Evolutionary conservation across 2,113 vertebrate genomes (phyloP).

Genomic region (Oncorhynchus tshawytscha): DNA sequence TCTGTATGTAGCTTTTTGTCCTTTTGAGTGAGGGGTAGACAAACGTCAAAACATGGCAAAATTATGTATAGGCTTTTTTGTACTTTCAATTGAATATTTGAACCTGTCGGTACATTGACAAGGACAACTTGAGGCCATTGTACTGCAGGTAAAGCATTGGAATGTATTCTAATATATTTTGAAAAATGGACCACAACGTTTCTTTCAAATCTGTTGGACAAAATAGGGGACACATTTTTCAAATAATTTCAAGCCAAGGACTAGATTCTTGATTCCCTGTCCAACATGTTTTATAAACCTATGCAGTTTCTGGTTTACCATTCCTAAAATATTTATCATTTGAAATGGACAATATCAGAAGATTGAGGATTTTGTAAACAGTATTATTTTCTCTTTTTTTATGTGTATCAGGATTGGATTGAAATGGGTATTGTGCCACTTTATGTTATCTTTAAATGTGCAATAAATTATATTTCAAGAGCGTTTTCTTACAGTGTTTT

Average conservation of each 20-base stretch:
- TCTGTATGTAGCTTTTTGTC: too few species aligned
- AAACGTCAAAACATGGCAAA: too few species aligned
- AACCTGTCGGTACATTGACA: too few species aligned
- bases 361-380: constrained; percentile 63
- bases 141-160: too few species aligned
- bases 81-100: too few species aligned
- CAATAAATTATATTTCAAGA: constrained; percentile 78
- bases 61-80: too few species aligned
- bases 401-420: constrained; percentile 52
- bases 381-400: constrained; percentile 37
- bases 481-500: constrained; percentile 66
- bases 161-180: too few species aligned
- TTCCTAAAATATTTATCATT: constrained; percentile 58
- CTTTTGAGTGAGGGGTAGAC: too few species aligned
- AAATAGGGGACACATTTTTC: too few species aligned
- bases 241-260: constrained; percentile 36
- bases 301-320: constrained; percentile 70
- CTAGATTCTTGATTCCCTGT: neutral
- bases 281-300: constrained; percentile 61
- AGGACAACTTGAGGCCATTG: too few species aligned
- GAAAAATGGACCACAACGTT: too few species aligned
- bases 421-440: constrained; percentile 69
- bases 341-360: constrained; percentile 41
- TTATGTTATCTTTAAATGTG: constrained; percentile 76
- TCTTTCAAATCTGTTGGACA: too few species aligned